Evolutionary conservation across 2,888 invertebrate species (phyloP).

Genomic region (Tetheella fluctuosa): DNA sequence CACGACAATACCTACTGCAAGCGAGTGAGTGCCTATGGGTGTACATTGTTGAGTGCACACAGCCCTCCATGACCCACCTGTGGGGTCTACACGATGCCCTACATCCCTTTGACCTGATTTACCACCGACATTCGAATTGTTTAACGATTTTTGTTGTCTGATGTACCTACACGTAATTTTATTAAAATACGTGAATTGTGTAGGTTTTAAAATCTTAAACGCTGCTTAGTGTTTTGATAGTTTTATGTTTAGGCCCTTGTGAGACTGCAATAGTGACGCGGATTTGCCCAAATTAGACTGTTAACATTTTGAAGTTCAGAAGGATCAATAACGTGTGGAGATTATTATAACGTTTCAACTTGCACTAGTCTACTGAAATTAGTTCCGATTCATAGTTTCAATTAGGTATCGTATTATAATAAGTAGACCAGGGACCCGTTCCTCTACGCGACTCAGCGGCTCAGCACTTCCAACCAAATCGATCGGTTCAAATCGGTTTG

Average conservation of each 20-base stretch:
- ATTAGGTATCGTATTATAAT: too few relatives aligned
- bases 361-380: too few relatives aligned
- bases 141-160: not conserved
- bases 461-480: too few relatives aligned
- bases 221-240: not conserved
- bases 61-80: constrained; percentile 54
- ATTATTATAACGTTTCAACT: not conserved
- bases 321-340: not conserved
- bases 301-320: not conserved
- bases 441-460: too few relatives aligned
- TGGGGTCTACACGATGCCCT: constrained; percentile 46
- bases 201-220: not conserved
- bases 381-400: too few relatives aligned
- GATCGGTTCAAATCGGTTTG: too few relatives aligned
- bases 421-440: too few relatives aligned
- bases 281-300: not conserved
- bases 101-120: constrained; percentile 64
- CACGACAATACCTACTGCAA: constrained; percentile 45
- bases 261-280: not conserved
- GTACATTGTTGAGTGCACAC: constrained; percentile 67
- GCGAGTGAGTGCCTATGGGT: constrained; percentile 38
- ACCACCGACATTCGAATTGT: constrained; percentile 22
- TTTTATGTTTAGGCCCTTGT: not conserved
- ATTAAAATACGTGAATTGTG: too few relatives aligned
- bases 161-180: not conserved